Conservation (phyloP, 2,113 vertebrate species). For the Coptodon rendalli region DNA sequence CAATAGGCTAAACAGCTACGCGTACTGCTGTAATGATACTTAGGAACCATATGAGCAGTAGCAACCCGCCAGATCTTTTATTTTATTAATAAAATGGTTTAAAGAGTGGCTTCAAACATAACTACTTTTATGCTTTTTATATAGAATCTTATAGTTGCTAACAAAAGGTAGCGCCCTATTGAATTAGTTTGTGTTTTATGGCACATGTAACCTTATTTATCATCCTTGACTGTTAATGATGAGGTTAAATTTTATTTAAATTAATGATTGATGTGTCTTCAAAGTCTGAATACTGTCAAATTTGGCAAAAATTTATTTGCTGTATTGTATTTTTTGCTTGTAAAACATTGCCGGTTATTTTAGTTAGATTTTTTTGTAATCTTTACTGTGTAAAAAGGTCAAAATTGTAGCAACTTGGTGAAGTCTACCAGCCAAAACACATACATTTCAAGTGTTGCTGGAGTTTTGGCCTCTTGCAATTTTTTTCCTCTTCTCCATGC, state of each 20-base stretch:
- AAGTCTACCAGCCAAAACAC: background rate
- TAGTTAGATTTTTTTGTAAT: background rate
- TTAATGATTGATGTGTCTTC: background rate
- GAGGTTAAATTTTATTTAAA: background rate
- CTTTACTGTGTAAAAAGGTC: background rate
- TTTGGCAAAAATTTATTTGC: background rate
- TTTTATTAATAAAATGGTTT: background rate
- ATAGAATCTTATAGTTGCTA: background rate
- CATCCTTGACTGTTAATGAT: background rate
- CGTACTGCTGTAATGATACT: background rate
- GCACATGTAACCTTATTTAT: background rate
- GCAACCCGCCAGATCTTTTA: background rate
- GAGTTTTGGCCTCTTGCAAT: background rate
- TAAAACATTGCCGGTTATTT: background rate
- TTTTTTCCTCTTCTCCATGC: background rate
- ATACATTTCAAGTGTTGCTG: background rate
- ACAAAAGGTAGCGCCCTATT: background rate
- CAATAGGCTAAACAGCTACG: background rate
- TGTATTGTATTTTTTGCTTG: background rate
- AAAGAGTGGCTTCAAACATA: background rate
- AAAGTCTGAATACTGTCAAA: background rate
- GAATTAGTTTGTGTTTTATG: background rate
- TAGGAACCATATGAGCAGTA: background rate
- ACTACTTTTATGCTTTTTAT: background rate
- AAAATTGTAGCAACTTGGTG: background rate